A percentile compares a stretch with the other conserved stretches of the same genome.
These are phyloP conservation scores for Microcebus tavaratra DNA, from an alignment of 2,113 vertebrate genomes.

Conservation along the genomic window DNA sequence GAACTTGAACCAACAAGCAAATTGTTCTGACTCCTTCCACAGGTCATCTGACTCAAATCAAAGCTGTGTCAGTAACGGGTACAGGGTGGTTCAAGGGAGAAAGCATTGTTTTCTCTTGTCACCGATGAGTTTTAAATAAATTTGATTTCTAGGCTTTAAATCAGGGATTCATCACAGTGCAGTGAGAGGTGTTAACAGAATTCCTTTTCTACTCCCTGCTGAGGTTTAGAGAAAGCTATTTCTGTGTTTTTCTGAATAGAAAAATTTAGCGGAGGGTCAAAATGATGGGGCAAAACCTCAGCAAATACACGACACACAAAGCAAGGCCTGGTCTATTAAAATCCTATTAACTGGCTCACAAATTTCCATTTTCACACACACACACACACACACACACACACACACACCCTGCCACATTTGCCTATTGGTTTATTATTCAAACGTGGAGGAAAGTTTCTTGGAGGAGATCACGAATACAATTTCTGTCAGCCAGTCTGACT, in stretches of 20 bases:
- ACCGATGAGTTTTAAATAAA: background rate
- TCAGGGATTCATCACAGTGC: background rate
- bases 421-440: constrained; percentile 79
- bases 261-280: constrained; percentile 37
- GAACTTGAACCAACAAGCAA: constrained; percentile 54
- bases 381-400: no score
- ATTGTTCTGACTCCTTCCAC: background rate
- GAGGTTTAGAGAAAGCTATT: background rate
- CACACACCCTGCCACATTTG: constrained; percentile 52
- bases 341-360: constrained; percentile 80
- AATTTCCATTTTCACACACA: constrained; percentile 70
- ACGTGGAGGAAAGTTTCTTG: constrained; percentile 63
- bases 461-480: constrained; percentile 74
- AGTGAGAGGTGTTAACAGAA: background rate
- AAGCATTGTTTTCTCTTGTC: background rate
- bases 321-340: constrained; percentile 70
- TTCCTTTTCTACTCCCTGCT: background rate
- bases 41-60: background rate
- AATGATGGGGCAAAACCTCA: constrained; percentile 25
- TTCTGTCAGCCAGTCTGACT: constrained; percentile 67
- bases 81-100: background rate
- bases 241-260: constrained; percentile 49
- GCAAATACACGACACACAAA: constrained; percentile 44
- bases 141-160: background rate
- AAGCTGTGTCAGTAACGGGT: background rate